These are phyloP conservation scores for Elephantulus edwardii DNA, from an alignment of 2,113 vertebrate genomes.

Conservation along the genomic window DNA sequence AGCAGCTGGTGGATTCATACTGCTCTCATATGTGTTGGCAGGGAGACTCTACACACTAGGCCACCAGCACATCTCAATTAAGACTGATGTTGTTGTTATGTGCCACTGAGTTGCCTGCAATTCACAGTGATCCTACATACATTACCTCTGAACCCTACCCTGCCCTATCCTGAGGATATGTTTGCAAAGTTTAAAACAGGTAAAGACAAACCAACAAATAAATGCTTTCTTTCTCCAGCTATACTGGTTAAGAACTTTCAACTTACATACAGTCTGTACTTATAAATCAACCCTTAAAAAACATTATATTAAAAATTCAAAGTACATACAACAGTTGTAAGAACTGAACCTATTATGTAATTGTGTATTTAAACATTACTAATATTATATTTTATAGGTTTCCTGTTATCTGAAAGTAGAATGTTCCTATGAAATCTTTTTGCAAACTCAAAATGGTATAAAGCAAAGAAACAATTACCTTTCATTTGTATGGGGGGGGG, in stretches of 20 bases:
- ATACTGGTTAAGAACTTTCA: no score
- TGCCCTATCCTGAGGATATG: no score
- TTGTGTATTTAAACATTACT: not conserved
- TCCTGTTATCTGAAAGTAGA: not conserved
- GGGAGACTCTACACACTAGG: no score
- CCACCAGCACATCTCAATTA: no score
- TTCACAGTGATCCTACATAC: no score
- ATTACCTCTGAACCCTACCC: no score
- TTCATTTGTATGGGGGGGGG: not conserved
- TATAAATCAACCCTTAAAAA: not conserved
- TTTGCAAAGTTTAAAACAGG: not conserved
- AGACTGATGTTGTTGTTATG: no score
- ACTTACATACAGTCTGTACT: not conserved
- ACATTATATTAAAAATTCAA: not conserved
- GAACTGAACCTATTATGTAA: not conserved
- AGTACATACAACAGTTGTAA: not conserved
- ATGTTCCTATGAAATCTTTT: not conserved
- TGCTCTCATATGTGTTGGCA: no score
- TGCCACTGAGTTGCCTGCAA: no score
- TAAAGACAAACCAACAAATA: not conserved
- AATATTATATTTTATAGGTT: not conserved
- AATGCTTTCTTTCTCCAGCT: constrained; percentile 4
- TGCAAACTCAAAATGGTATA: not conserved
- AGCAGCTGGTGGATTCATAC: no score
- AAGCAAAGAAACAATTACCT: not conserved